These are phyloP conservation scores for Drosophila fungiperda DNA, from an alignment of 2,888 invertebrate species.

Conservation along the genomic window DNA sequence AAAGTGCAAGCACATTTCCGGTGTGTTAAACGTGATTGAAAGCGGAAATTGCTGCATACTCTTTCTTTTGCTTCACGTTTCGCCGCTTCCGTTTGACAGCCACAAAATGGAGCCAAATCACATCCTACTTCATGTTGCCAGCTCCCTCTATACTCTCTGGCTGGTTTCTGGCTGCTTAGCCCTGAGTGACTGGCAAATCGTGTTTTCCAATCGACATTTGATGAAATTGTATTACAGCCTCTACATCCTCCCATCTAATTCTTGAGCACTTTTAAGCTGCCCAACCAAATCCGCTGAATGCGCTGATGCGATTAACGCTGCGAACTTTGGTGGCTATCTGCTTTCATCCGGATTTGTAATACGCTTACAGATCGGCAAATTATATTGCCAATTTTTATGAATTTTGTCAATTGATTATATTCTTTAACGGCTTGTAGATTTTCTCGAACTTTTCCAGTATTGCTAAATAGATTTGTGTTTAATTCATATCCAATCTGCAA, in stretches of 20 bases:
- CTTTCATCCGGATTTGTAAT: conserved; percentile 1
- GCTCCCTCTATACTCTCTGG: background rate
- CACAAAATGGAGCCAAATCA: conserved; percentile 54
- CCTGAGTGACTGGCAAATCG: conserved; percentile 63
- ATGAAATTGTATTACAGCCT: conserved; percentile 65
- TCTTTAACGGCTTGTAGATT: background rate
- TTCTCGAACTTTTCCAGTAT: background rate
- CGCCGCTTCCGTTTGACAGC: conserved; percentile 66
- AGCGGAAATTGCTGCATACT: conserved; percentile 70
- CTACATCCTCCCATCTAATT: background rate
- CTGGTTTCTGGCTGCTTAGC: conserved; percentile 21
- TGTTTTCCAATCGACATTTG: conserved; percentile 74
- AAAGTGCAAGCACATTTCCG: conserved; percentile 63
- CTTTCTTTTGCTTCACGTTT: conserved; percentile 40
- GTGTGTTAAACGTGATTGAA: conserved; percentile 68
- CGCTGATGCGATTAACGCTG: conserved; percentile 56
- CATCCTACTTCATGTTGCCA: conserved; percentile 15
- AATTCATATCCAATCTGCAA: background rate
- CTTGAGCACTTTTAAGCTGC: conserved; percentile 2
- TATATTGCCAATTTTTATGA: background rate
- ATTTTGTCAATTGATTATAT: background rate
- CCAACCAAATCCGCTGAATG: conserved; percentile 28
- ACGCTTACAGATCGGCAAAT: background rate
- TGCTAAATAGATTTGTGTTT: background rate
- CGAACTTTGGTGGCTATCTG: conserved; percentile 19